Evolutionary conservation across 2,888 invertebrate genomes (phyloP).

Genomic region (Seira ritae): DNA sequence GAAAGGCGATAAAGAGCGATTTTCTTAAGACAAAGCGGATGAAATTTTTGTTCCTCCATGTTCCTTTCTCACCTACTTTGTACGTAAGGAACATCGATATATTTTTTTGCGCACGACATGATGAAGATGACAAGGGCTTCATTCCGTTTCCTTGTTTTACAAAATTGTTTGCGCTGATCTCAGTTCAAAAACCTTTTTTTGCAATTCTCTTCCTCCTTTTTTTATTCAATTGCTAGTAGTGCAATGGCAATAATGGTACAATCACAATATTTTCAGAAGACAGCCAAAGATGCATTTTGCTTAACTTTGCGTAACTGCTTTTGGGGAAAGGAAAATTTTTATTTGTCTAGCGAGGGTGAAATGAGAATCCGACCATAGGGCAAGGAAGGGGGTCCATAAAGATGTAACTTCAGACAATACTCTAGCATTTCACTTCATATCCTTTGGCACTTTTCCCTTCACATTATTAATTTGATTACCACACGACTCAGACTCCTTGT

Average conservation of each 20-base stretch:
- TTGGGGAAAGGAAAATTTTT: neutral
- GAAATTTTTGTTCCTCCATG: slow-evolving; percentile 6
- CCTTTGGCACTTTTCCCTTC: slow-evolving; percentile 21
- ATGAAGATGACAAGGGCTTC: no score
- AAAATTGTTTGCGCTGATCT: no score
- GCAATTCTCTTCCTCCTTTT: neutral
- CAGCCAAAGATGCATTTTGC: neutral
- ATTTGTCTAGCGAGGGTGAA: neutral
- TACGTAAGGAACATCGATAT: slow-evolving; percentile 2
- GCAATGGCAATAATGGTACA: slow-evolving; percentile 18
- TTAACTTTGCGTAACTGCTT: no score
- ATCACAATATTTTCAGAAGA: neutral
- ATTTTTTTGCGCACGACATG: neutral
- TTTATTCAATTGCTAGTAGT: neutral
- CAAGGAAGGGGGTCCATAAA: slow-evolving; percentile 30
- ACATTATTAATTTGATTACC: slow-evolving; percentile 16
- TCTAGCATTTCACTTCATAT: neutral
- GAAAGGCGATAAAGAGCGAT: neutral
- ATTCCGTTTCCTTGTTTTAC: no score
- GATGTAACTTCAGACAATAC: slow-evolving; percentile 16
- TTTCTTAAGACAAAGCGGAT: slow-evolving; percentile 1
- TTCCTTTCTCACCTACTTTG: slow-evolving; percentile 28
- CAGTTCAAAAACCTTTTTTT: slow-evolving; percentile 32
- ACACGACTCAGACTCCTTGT: neutral
- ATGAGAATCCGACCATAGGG: slow-evolving; percentile 22